Base-by-base conservation (phyloP, 2,113 vertebrate species). In the Tachuris rubrigastra region DNA sequence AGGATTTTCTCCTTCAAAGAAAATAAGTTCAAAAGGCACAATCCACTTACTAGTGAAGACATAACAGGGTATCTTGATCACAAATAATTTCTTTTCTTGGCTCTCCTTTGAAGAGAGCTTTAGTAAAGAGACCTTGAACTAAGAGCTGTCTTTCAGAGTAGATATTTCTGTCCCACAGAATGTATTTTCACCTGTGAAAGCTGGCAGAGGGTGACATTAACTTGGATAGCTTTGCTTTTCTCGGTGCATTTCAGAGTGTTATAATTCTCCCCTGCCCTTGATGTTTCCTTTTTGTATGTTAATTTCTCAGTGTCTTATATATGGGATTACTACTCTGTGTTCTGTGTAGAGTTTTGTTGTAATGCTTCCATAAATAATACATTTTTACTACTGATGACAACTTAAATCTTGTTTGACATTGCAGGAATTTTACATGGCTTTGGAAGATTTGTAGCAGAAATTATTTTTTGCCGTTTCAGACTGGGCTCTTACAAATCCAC, bases 391-490 rank as follows among this genome's bases (percentile, higher is more conserved):
- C 39, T 76, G 85, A 19, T 95, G 42, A 41, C 71, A 47, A 17
- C 15, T 63, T 18, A 13, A 56, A 66, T 85, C 37, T 86, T 92
- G 23, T 96, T 97, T 84, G 83, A 73, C 17, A 2, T 96, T 96
- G 41, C 93, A 99, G 99, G 99, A 35, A 99, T 99, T 98, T 96
- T 99, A 92, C 99, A 99, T 31, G 97, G 98, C 56, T 93, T 99
- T 95, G 98, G 99, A 60, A 99, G 99, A 92, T 99, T 98, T 97
- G 95, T 99, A 91, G 98, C 99, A 50, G 99, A 99, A 96, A 78
- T 99, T 21, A 68, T 99, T 96, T 99, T 98, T 98, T 99, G 99
- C 97, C 99, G 98, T 95, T 99, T 99, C 95, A 98, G 98, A 97
- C 96, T 99, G 89, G 99, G 99, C 92, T 97, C 98, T 81, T 98